These are phyloP conservation scores for Morone saxatilis DNA, from an alignment of 2,113 vertebrate species.

Conservation along the genomic window DNA sequence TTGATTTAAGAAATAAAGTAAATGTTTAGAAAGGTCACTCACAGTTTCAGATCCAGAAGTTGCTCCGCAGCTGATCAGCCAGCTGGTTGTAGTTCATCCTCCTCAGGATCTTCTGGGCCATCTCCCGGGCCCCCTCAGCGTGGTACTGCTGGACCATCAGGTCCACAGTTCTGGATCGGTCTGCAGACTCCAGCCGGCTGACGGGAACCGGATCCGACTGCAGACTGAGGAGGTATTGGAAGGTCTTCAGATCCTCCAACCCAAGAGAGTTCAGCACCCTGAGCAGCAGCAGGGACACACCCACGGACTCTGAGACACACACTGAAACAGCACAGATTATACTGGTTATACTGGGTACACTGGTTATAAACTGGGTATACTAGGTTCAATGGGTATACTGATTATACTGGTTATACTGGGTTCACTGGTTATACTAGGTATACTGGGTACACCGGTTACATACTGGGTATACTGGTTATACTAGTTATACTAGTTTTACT, in stretches of 20 bases:
- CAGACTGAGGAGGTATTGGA: conserved; percentile 18
- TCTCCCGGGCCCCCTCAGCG: background rate
- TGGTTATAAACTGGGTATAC: too few species aligned
- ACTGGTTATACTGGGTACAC: background rate
- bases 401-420: background rate
- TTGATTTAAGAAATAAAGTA: too few species aligned
- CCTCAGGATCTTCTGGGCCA: conserved; percentile 19
- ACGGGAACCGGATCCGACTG: background rate
- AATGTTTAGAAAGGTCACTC: background rate
- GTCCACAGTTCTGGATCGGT: conserved; percentile 23
- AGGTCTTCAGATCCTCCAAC: conserved; percentile 14
- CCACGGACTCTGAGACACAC: background rate
- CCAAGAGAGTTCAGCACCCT: background rate
- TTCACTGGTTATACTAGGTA: too few species aligned
- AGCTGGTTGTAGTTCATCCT: conserved; percentile 20
- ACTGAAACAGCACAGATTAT: background rate
- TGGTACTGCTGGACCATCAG: conserved; percentile 49
- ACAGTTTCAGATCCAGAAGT: background rate
- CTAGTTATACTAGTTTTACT: too few species aligned
- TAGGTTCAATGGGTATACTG: too few species aligned
- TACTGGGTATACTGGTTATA: too few species aligned
- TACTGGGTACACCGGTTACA: too few species aligned
- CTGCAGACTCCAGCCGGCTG: conserved; percentile 1
- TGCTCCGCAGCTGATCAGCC: conserved; percentile 15
- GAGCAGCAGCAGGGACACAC: background rate